A percentile compares a stretch with the other conserved stretches of the same genome.
Evolutionary conservation across 2,113 vertebrate genomes (phyloP).

Genomic region (Microtus ochrogaster): DNA sequence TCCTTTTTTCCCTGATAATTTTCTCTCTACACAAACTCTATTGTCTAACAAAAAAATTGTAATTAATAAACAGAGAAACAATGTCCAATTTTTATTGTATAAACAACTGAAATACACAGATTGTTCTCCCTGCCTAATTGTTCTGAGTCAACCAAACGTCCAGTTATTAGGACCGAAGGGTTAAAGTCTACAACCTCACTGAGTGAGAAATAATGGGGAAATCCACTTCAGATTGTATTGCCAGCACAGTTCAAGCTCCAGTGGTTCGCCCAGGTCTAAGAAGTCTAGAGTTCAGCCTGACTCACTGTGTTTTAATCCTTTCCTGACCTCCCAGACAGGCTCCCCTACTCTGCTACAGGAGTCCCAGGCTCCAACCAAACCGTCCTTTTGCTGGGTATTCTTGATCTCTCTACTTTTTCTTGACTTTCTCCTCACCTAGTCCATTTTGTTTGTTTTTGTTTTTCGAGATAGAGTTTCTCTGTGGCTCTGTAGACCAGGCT

Average conservation of each 20-base stretch:
- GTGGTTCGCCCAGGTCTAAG: not conserved
- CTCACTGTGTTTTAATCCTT: not conserved
- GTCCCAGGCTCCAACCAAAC: not conserved
- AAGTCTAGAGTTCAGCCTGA: not conserved
- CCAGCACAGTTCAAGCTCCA: not conserved
- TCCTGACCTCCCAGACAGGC: not conserved
- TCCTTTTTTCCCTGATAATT: conserved; percentile 28
- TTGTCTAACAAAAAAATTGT: conserved; percentile 12
- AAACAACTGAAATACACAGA: not conserved
- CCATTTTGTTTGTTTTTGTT: not conserved
- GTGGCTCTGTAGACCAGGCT: no score
- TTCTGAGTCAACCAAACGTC: not conserved
- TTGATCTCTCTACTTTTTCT: not conserved
- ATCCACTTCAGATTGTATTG: conserved; percentile 3
- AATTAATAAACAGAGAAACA: conserved; percentile 26
- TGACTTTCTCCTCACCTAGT: not conserved
- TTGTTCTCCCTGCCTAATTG: not conserved
- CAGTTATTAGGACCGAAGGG: not conserved
- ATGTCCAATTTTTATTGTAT: not conserved
- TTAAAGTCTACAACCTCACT: not conserved
- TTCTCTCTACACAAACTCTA: conserved; percentile 8
- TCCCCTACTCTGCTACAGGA: not conserved
- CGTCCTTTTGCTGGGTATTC: not conserved
- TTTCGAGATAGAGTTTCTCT: no score
- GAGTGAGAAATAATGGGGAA: conserved; percentile 1